Evolutionary conservation across 1,140 invertebrate species (phyloP).

Genomic region (Caenorhabditis remanei): DNA sequence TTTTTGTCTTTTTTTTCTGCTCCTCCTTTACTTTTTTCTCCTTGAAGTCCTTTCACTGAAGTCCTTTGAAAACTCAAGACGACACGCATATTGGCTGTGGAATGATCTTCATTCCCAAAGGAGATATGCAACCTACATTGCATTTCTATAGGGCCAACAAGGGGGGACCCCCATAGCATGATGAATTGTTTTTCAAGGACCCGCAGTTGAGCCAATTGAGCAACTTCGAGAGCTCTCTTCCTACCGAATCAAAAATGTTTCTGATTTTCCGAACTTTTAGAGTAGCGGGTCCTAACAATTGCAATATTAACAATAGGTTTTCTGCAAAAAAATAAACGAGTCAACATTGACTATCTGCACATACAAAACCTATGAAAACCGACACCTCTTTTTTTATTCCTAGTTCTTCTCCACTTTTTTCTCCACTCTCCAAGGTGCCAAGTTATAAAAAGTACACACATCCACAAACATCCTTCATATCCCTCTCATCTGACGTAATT

Average conservation of each 20-base stretch:
- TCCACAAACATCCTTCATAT: not conserved
- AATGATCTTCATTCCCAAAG: conserved; percentile 52
- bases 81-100: conserved; percentile 49
- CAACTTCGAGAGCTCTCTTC: conserved; percentile 10
- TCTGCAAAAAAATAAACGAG: too few species aligned
- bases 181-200: conserved; percentile 56
- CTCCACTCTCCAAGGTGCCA: conserved; percentile 14
- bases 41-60: not conserved
- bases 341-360: too few species aligned
- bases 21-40: conserved; percentile 4
- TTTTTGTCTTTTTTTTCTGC: conserved; percentile 42
- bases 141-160: conserved; percentile 15
- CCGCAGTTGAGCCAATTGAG: conserved; percentile 24
- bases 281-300: too few species aligned
- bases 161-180: not conserved
- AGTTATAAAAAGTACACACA: conserved; percentile 16
- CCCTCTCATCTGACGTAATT: conserved; percentile 15
- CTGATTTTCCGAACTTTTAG: not conserved
- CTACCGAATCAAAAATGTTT: not conserved
- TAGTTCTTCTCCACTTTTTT: not conserved
- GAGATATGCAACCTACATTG: conserved; percentile 53
- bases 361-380: conserved; percentile 33
- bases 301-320: too few species aligned
- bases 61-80: conserved; percentile 35
- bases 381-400: not conserved